phyloP scores from a whole-genome alignment of 2,888 invertebrate species.

The Ormyrus labotus region DNA sequence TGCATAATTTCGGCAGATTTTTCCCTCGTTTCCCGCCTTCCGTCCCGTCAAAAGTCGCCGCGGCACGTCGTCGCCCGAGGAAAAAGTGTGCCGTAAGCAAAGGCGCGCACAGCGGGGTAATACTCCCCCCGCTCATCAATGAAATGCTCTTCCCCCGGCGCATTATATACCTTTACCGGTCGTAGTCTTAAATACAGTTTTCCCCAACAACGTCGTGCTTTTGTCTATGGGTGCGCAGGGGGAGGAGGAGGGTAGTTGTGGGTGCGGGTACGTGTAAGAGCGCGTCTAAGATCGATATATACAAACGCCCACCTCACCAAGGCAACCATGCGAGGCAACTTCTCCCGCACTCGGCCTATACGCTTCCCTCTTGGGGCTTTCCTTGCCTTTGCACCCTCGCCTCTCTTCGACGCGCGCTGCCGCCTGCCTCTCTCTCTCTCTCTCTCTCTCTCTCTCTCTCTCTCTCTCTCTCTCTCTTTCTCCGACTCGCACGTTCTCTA shows the following conservation, averaged over 20 bases:
- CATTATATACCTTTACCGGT: constrained; percentile 31
- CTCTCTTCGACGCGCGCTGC: constrained; percentile 8
- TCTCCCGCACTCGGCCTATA: constrained; percentile 57
- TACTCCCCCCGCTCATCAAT: too few relatives aligned
- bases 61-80: not conserved
- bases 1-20: too few relatives aligned
- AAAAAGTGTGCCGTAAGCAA: too few relatives aligned
- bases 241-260: not conserved
- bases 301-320: constrained; percentile 65
- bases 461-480: constrained; percentile 1
- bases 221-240: too few relatives aligned
- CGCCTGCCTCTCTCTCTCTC: not conserved
- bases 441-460: not conserved
- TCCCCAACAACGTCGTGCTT: constrained; percentile 56
- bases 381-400: constrained; percentile 31
- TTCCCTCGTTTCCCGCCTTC: not conserved
- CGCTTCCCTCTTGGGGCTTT: constrained; percentile 49
- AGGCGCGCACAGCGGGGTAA: too few relatives aligned
- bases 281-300: constrained; percentile 64
- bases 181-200: constrained; percentile 63
- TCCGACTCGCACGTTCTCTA: not conserved
- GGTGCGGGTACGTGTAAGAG: not conserved
- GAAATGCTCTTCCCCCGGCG: too few relatives aligned
- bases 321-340: constrained; percentile 67
- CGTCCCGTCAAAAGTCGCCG: not conserved